Percentiles rank a stretch among this genome's conserved stretches.
Conservation (phyloP, 2,797 vertebrate species). For the Falco rusticolus region DNA sequence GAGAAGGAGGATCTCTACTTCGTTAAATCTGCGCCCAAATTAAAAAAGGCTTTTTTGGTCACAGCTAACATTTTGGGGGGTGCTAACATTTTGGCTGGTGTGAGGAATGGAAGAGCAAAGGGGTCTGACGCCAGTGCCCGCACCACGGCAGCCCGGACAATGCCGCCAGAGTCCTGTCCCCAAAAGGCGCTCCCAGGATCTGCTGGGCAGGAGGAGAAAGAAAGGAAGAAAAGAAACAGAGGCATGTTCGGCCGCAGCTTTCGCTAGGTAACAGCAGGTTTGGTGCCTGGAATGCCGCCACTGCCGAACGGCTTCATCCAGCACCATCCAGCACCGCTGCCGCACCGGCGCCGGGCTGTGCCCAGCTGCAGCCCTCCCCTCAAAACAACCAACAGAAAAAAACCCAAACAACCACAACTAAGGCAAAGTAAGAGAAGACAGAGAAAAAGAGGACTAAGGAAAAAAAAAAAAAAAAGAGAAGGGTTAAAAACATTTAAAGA, state of each 20-base stretch:
- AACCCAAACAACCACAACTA: too few relatives aligned
- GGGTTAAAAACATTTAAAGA: background rate
- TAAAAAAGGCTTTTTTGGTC: background rate
- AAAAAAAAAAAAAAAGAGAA: background rate
- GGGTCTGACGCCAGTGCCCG: slow-evolving; percentile 80
- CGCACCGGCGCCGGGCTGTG: background rate
- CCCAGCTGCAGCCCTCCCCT: slow-evolving; percentile 72
- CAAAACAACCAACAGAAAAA: background rate
- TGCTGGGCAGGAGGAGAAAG: slow-evolving; percentile 32
- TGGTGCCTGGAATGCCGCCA: slow-evolving; percentile 87
- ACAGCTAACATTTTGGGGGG: background rate
- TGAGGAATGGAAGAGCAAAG: slow-evolving; percentile 73
- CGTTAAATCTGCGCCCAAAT: background rate
- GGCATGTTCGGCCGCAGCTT: slow-evolving; percentile 72
- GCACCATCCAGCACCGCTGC: slow-evolving; percentile 30
- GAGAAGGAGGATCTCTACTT: background rate
- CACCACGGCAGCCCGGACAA: slow-evolving; percentile 67
- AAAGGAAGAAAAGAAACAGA: background rate
- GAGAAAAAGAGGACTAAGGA: background rate
- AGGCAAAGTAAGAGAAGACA: background rate
- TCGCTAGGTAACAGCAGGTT: slow-evolving; percentile 89
- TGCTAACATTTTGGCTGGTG: background rate
- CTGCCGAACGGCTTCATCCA: slow-evolving; percentile 50
- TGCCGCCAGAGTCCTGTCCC: slow-evolving; percentile 73
- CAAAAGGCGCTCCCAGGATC: slow-evolving; percentile 72